Base-by-base conservation (phyloP, 2,888 invertebrate species). In the Ormyrus rosae region DNA sequence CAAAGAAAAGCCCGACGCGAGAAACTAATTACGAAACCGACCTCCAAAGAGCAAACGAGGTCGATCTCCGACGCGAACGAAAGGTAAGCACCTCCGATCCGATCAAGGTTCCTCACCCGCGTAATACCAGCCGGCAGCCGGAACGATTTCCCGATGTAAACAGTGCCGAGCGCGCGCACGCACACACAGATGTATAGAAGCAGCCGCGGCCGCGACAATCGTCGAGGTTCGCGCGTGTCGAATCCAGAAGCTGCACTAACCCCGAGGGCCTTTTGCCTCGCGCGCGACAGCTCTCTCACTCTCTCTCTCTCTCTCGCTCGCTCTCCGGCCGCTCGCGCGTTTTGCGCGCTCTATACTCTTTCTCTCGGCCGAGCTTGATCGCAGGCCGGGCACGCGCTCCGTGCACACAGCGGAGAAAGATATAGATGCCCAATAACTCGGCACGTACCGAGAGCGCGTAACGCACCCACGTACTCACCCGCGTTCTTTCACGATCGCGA, bases 241-340 rank as follows among this genome's bases (percentile, higher is more conserved):
- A 84, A 85, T 83, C 82, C 84, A 84, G 84, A 85, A 82, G 83
- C 82, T 83, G 83, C 80, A 86, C 85, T 86, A 85, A 85, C 64
- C n/a, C 34, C 19, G 77, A 55, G 58, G 45, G 13, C 34, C 46
- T 63, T 34, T 73, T 48, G 53, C 53, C 19, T 19, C 67, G n/a
- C 70, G n/a, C 70, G 55, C 58, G 58, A 53, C 71, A 60, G 53
- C 76, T 48, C 72, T 51, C 53, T 46, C 61, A 5, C n/a, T 58
- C 45, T 67, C 9, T 46, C 72, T 34, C 11, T 58, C 19, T 19
- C 19, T 19, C 34, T 34, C 34, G 2, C 34, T 34, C 34, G 46
- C 63, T 65, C 74, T n/a, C 60, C 60, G 67, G 70, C 65, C 65
- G 56, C 70, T 71, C 68, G 34, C 34, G 34, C 34, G 34, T 76